Evolutionary conservation across 1,140 invertebrate genomes (phyloP).

Genomic region (Drosophila melanogaster): DNA sequence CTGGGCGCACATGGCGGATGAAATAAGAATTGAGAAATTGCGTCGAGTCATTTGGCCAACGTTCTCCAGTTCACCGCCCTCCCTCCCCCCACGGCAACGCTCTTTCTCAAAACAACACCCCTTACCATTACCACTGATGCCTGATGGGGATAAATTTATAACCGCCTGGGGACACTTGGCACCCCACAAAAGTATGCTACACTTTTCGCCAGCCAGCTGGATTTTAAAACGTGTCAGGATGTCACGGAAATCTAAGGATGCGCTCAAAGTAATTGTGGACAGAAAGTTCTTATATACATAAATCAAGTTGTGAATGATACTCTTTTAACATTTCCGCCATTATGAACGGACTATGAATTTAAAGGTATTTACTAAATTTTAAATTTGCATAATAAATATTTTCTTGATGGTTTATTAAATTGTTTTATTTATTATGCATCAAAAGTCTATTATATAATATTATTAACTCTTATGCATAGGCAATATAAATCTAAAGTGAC

Average conservation of each 20-base stretch:
- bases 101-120: not conserved
- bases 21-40: constrained; percentile 52
- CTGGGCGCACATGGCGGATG: constrained; percentile 18
- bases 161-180: constrained; percentile 27
- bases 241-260: constrained; percentile 8
- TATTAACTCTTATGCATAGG: too few relatives aligned
- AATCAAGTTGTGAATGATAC: too few relatives aligned
- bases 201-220: not conserved
- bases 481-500: too few relatives aligned
- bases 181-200: constrained; percentile 4
- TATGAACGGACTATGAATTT: too few relatives aligned
- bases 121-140: too few relatives aligned
- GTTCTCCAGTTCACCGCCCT: not conserved
- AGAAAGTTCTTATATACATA: not conserved
- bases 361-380: not conserved
- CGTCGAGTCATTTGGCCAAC: constrained; percentile 34
- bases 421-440: not conserved
- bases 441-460: too few relatives aligned
- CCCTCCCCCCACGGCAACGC: not conserved
- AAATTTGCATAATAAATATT: too few relatives aligned
- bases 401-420: not conserved
- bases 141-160: constrained; percentile 26
- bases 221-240: constrained; percentile 2
- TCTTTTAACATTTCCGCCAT: too few relatives aligned
- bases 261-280: not conserved